Conservation (phyloP, 1,140 invertebrate genomes). For the Lethrus apterus region DNA sequence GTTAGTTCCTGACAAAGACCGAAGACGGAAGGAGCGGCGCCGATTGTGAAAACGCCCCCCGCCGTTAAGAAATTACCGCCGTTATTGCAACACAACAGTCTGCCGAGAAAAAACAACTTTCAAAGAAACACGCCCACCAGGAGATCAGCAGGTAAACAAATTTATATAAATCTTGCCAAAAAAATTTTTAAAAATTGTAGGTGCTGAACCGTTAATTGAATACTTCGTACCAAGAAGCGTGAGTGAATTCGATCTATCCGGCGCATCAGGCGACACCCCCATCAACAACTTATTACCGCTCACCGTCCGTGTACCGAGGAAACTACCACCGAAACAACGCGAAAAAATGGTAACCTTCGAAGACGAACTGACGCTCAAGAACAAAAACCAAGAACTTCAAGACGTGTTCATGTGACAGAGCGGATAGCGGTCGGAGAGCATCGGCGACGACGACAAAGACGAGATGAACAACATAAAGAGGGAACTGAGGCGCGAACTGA, state of each 20-base stretch:
- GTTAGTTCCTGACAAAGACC: conserved; percentile 58
- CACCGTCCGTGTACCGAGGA: conserved; percentile 34
- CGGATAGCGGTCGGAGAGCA: conserved; percentile 32
- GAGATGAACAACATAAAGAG: conserved; percentile 30
- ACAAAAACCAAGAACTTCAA: conserved; percentile 39
- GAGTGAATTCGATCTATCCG: conserved; percentile 69
- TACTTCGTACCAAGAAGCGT: conserved; percentile 76
- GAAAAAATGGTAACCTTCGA: conserved; percentile 80
- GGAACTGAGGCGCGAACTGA: conserved; percentile 33
- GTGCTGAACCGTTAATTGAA: conserved; percentile 57
- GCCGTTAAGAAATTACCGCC: conserved; percentile 45
- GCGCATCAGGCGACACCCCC: conserved; percentile 43
- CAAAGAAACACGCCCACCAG: conserved; percentile 56
- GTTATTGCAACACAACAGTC: conserved; percentile 50
- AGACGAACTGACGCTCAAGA: conserved; percentile 51
- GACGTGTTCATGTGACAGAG: conserved; percentile 60
- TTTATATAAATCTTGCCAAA: neutral
- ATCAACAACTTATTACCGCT: conserved; percentile 30
- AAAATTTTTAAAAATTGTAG: conserved; percentile 16
- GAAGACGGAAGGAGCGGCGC: conserved; percentile 44
- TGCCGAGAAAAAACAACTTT: conserved; percentile 56
- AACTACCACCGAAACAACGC: conserved; percentile 44
- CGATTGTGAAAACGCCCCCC: conserved; percentile 34
- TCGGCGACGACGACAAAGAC: conserved; percentile 15
- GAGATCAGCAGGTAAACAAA: conserved; percentile 49